Conservation (phyloP, 1,140 invertebrate genomes). For the Diorhabda sublineata region DNA sequence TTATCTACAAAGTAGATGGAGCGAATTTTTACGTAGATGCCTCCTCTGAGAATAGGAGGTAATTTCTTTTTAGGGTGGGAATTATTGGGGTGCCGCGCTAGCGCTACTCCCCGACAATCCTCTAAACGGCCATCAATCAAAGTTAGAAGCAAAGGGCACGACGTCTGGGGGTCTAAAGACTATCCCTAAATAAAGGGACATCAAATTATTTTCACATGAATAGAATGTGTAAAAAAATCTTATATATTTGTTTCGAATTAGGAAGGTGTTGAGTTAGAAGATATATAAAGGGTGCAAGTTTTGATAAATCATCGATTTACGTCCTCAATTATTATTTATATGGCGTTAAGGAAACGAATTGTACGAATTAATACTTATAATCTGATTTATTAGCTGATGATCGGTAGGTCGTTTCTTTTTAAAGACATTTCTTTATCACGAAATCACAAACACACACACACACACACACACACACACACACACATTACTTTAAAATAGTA, state of each 20-base stretch:
- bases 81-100: conserved; percentile 23
- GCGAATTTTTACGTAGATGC: conserved; percentile 33
- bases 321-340: no score
- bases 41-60: conserved; percentile 26
- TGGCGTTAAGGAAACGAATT: no score
- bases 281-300: background rate
- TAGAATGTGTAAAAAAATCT: conserved; percentile 7
- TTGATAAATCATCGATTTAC: no score
- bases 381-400: no score
- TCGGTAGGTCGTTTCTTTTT: no score
- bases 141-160: conserved; percentile 20
- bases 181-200: conserved; percentile 6
- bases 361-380: no score
- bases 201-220: conserved; percentile 23
- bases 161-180: conserved; percentile 4
- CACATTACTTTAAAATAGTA: no score
- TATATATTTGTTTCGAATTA: background rate
- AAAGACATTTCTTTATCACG: no score
- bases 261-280: conserved; percentile 6
- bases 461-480: no score
- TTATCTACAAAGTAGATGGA: conserved; percentile 1
- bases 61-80: conserved; percentile 28
- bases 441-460: no score
- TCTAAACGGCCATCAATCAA: conserved; percentile 36
- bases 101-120: conserved; percentile 27